Conservation (phyloP, 2,797 vertebrate genomes). For the Leptatherina wallacei region DNA sequence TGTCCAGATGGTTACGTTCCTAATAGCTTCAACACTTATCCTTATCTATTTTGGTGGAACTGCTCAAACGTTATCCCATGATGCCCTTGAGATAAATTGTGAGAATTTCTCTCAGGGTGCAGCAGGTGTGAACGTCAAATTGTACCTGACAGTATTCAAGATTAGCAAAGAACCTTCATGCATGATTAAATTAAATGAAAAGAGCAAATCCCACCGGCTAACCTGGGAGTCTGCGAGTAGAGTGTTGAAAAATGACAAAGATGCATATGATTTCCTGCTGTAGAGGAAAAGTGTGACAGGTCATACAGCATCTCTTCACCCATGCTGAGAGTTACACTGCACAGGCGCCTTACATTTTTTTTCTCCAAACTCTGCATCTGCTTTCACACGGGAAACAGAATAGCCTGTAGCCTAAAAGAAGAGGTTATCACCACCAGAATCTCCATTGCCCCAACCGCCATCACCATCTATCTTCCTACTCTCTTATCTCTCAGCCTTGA, state of each 20-base stretch:
- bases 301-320: conserved; percentile 6
- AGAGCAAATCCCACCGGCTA: conserved; percentile 21
- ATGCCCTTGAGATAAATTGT: conserved; percentile 18
- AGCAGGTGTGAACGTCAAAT: conserved; percentile 36
- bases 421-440: conserved; percentile 20
- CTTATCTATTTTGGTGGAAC: conserved; percentile 4
- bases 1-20: background rate
- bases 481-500: conserved; percentile 33
- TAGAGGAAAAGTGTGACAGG: conserved; percentile 21
- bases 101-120: conserved; percentile 4
- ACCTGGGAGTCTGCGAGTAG: conserved; percentile 12
- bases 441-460: conserved; percentile 10
- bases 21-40: conserved; percentile 19
- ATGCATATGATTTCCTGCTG: conserved; percentile 13
- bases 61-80: conserved; percentile 1
- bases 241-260: conserved; percentile 21
- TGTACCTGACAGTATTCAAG: conserved; percentile 31
- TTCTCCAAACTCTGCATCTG: conserved; percentile 8
- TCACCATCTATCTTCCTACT: conserved; percentile 30
- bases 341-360: conserved; percentile 7
- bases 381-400: conserved; percentile 24
- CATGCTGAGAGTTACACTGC: conserved; percentile 17
- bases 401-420: conserved; percentile 19
- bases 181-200: conserved; percentile 38
- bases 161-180: conserved; percentile 38